Percentiles rank a stretch among this genome's conserved stretches.
phyloP scores from a whole-genome alignment of 2,888 invertebrate genomes.

The Eristalis tenax region DNA sequence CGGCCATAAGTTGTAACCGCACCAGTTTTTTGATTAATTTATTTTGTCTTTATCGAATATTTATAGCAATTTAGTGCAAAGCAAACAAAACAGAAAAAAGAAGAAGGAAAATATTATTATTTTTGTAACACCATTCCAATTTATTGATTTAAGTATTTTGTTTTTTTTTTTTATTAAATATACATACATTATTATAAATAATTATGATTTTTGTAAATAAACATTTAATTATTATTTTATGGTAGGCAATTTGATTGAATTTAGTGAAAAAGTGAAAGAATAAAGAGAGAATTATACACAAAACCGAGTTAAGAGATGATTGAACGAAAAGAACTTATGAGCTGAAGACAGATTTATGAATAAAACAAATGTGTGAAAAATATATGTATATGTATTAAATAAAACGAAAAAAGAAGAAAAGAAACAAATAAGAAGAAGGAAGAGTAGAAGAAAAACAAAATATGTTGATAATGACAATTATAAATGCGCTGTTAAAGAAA shows the following conservation, averaged over 20 bases:
- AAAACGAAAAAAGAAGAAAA: slow-evolving; percentile 30
- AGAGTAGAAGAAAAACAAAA: neutral
- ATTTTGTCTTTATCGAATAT: slow-evolving; percentile 24
- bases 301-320: slow-evolving; percentile 14
- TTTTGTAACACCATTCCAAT: slow-evolving; percentile 73
- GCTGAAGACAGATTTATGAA: slow-evolving; percentile 72
- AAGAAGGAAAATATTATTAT: slow-evolving; percentile 53
- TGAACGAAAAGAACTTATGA: slow-evolving; percentile 42
- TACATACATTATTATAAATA: slow-evolving; percentile 34
- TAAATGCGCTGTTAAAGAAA: slow-evolving; percentile 68
- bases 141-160: slow-evolving; percentile 68
- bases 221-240: slow-evolving; percentile 54
- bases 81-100: neutral
- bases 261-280: slow-evolving; percentile 65
- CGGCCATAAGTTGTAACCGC: neutral
- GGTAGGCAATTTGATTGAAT: slow-evolving; percentile 70
- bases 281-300: slow-evolving; percentile 52
- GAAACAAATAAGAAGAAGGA: slow-evolving; percentile 11
- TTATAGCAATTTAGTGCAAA: slow-evolving; percentile 53
- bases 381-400: slow-evolving; percentile 37
- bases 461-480: slow-evolving; percentile 69
- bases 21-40: neutral
- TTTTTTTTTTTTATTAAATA: slow-evolving; percentile 45
- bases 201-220: slow-evolving; percentile 66
- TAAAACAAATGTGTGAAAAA: slow-evolving; percentile 22